Conservation (phyloP, 2,888 invertebrate species). For the Camptogramma bilineatum region DNA sequence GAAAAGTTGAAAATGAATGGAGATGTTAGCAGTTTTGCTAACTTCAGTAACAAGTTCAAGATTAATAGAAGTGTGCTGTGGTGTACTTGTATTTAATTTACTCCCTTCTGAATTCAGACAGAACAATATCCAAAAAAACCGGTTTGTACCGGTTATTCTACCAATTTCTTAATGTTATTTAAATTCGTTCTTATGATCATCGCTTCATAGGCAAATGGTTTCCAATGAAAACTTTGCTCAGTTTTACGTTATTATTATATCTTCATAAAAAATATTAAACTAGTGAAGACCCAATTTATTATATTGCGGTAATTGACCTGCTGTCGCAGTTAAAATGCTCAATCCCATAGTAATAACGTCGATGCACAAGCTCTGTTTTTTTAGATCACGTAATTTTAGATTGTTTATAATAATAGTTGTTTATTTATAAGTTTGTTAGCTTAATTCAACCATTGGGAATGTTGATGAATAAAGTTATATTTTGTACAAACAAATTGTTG, state of each 20-base stretch:
- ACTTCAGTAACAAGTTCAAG: background rate
- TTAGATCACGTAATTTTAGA: slow-evolving; percentile 35
- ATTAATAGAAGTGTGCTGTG: background rate
- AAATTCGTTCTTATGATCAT: background rate
- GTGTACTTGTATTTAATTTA: background rate
- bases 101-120: too few relatives aligned
- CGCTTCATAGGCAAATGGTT: background rate
- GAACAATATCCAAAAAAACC: background rate
- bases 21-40: background rate
- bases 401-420: slow-evolving; percentile 32
- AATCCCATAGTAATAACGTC: slow-evolving; percentile 21
- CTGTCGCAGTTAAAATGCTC: slow-evolving; percentile 24
- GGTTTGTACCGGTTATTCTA: background rate
- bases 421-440: slow-evolving; percentile 42
- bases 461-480: slow-evolving; percentile 50
- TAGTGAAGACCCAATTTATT: too few relatives aligned
- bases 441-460: slow-evolving; percentile 45
- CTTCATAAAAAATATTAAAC: too few relatives aligned
- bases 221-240: background rate
- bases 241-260: too few relatives aligned
- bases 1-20: background rate
- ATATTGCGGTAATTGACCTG: slow-evolving; percentile 10
- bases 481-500: slow-evolving; percentile 43
- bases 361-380: slow-evolving; percentile 16
- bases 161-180: background rate